Base-by-base conservation (phyloP, 92 coral and sea anemone genomes). In the Hydrozoanthus gracilis region DNA sequence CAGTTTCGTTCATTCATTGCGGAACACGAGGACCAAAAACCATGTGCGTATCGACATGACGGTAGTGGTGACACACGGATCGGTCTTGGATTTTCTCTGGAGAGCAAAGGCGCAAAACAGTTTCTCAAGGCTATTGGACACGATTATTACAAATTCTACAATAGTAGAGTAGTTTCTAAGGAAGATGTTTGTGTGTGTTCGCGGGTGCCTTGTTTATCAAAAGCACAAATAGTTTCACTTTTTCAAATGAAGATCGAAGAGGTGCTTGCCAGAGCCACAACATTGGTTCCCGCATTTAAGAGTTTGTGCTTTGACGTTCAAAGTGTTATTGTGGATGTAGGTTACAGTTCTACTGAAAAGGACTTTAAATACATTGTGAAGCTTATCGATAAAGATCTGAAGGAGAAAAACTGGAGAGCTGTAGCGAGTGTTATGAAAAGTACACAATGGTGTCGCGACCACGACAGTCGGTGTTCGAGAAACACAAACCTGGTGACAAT, bases 41-140 rank as follows among this genome's bases (percentile, higher is more conserved):
- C 85, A 80, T 80, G 85, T 80, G 85, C 55, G 7, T 80, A 64
- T 80, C 85, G 35, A 64, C 39, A 27, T 27, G 85, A 80, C 14
- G 6, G 48, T 7, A 46, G 11, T 50, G 85, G 85, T 20, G 44
- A 18, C 58, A 65, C 60, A 46, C 74, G 72, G 12, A 18, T 80
- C 0, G 85, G 85, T 3, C 49, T 65, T 44, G 72, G 74, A 11
- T 65, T 80, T 7, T 67, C 54, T 10, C 73, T 80, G 11, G 27
- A 80, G 4, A 80, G 85, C 14, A 80, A 80, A 64, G 56, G 51
- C 10, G 73, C 85, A 17, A 80, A 51, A 17, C 14, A 18, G 9
- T 8, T 80, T 64, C 66, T 80, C 47, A 45, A 16, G 85, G 51
- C 72, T 67, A 62, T 80, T 27, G 74, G 85, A 48, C 56, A 6